Base-by-base conservation (phyloP, 2,888 invertebrate genomes). In the Sminthurinus aureus region DNA sequence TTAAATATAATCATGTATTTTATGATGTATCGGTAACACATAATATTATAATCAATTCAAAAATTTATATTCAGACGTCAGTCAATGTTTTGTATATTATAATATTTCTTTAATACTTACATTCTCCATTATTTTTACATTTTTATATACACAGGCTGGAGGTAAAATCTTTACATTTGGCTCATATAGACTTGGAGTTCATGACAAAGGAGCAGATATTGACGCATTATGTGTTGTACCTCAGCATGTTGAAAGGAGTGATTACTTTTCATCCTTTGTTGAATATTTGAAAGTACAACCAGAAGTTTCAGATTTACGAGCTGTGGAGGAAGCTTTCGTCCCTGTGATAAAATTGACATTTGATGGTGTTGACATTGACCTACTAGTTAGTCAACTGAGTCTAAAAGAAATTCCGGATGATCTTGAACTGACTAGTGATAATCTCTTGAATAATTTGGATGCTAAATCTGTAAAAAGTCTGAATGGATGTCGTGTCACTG, bases 91-190 rank as follows among this genome's bases (percentile, higher is more conserved):
- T n/a, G 38, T 38, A 38, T 38, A 38, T n/a, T n/a, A 38, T 38
- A 38, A 38, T 38, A 38, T 4, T n/a, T n/a, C 38, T 38, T 38
- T 38, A 38, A 38, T n/a, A n/a, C n/a, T n/a, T n/a, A n/a, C n/a
- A n/a, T n/a, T n/a, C n/a, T n/a, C n/a, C n/a, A n/a, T 38, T 38
- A 38, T 38, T 38, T 38, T 38, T 38, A 38, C 6, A 38, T 38
- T 9, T 66, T 18, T 79, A 52, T 64, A n/a, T 58, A 79, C 81
- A n/a, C 69, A 88, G 88, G 95, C 98, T 84, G 98, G 99, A 26
- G 99, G 99, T 4, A 98, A 98, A 91, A 97, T 99, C 85, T 99
- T 97, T 90, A 99, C 99, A n/a, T 99, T 99, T 91, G 99, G 99
- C 75, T 99, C 99, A 83, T 99, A 99, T 90, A 92, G 96, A 87